Conservation (phyloP, 2,888 invertebrate genomes). For the Leptothorax acervorum region DNA sequence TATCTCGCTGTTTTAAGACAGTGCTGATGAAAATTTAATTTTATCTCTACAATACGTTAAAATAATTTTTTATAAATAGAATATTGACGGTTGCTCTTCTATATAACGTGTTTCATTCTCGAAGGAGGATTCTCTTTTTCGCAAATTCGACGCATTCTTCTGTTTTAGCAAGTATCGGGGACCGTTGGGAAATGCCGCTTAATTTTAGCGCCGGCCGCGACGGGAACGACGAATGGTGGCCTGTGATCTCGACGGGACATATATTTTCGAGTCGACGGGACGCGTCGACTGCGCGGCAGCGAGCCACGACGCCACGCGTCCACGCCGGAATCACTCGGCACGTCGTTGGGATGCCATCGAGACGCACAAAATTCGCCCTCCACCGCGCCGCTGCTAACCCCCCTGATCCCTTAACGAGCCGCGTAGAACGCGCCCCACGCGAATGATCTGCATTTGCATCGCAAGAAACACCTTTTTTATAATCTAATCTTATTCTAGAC, state of each 20-base stretch:
- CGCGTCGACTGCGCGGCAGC: slow-evolving; percentile 76
- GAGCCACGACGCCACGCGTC: slow-evolving; percentile 77
- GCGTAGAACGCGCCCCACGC: background rate
- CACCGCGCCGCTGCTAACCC: slow-evolving; percentile 59
- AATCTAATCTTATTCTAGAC: background rate
- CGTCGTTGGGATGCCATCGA: slow-evolving; percentile 71
- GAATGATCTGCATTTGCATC: background rate
- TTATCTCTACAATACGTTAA: background rate
- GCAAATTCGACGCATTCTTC: slow-evolving; percentile 62
- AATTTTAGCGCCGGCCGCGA: slow-evolving; percentile 79
- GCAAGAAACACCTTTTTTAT: background rate
- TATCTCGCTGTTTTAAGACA: background rate
- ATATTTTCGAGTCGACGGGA: slow-evolving; percentile 78
- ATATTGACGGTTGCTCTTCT: background rate
- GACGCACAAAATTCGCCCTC: slow-evolving; percentile 62
- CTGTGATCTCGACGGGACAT: slow-evolving; percentile 80
- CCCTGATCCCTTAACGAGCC: slow-evolving; percentile 31
- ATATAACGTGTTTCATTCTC: background rate
- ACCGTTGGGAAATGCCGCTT: slow-evolving; percentile 71
- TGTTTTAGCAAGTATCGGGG: slow-evolving; percentile 65
- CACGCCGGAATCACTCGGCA: slow-evolving; percentile 68
- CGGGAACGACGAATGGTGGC: slow-evolving; percentile 79
- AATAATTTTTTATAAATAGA: slow-evolving; percentile 17
- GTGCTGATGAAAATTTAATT: background rate
- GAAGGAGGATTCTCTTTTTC: slow-evolving; percentile 47